Evolutionary conservation across 2,113 vertebrate genomes (phyloP), one percentile per base, ranked within the genome.

Genomic region (Macaca nemestrina): DNA sequence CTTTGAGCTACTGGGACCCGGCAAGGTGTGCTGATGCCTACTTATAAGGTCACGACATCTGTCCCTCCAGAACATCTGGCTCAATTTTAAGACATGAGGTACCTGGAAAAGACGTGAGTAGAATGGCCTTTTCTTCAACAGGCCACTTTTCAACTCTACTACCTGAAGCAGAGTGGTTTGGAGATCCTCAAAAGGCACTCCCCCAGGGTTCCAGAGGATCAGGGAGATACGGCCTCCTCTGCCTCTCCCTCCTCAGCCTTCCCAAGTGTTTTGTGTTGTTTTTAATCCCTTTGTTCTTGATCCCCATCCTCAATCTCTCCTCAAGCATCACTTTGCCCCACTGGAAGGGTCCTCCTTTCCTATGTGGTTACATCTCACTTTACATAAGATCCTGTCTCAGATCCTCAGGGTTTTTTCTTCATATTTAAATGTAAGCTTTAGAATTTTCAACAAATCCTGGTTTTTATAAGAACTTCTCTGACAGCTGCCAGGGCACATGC

Each of bases 381-480:
- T 22, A 43, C 38, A 40, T 35, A 81, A 78, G n/a, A 45, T 59
- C 27, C 23, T 18, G 7, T 48, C 30, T 78, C 10, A 75, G 27
- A 23, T 45, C 35, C 72, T 61, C 25, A 88, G 64, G 55, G 48
- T 84, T 84, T 91, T 40, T 90, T 92, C 73, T 90, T 88, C 23
- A 85, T 88, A 55, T 7, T 1, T 76, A 75, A 86, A 90, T 32
- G 32, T 48, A 70, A 96, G n/a, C 23, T 52, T 73, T 64, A 64
- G 55, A n/a, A 55, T 75, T 95, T 97, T 38, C 76, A 94, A 57
- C 5, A 73, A 83, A 75, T 50, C 43, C 61, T 83, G 40, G n/a
- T 27, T 84, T 94, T 73, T 55, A 50, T 25, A 87, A 72, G 73
- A 84, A 86, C 23, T 59, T 88, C 81, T 94, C 50, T 72, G 27